Base-by-base conservation (phyloP, 2,888 invertebrate species). In the Bombylius major region DNA sequence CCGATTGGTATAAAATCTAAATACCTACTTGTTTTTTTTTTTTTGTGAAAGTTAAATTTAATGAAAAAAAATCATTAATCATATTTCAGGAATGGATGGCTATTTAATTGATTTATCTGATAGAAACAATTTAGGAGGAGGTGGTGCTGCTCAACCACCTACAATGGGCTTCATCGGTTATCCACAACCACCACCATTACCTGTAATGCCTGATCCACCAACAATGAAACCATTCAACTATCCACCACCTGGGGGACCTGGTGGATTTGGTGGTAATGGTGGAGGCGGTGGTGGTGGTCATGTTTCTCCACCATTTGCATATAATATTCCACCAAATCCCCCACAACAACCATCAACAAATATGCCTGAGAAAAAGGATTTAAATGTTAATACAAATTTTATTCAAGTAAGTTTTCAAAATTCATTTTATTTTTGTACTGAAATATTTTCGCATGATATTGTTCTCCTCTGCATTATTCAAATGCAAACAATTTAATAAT, bases 91-190 rank as follows among this genome's bases (percentile, higher is more conserved):
- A 56, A 77, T 78, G 47, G 86, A 87, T 68, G 82, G 83, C 4
- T 70, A 86, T 67, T 72, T 89, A 56, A 83, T 88, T 60, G 87
- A 86, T 68, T 77, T 85, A 54, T 75, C 77, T 7, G 77, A 77
- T 62, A 76, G 76, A 56, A 85, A 85, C 66, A 82, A 84, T 73
- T 73, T 72, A 4, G 75, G 77, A 12, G 78, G 76, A 4, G 72
- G 71, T 33, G 67, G 69, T 11, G 75, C 76, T 31, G 68, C 71
- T 62, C 79, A 81, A 6, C 86, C 88, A 6, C 82, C 83, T 60
- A 86, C 87, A 42, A 81, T 84, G 55, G 91, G 91, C 1, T 92
- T 92, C 69, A 83, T 89, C 62, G 90, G 88, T 1, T 91, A 81
- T 71, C 89, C 91, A 3, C 81, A 79, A 58, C 79, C 83, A 57